A percentile compares a stretch with the other conserved stretches of the same genome.
Evolutionary conservation across 2,888 invertebrate species (phyloP).

Genomic region (Horisme vitalbata): DNA sequence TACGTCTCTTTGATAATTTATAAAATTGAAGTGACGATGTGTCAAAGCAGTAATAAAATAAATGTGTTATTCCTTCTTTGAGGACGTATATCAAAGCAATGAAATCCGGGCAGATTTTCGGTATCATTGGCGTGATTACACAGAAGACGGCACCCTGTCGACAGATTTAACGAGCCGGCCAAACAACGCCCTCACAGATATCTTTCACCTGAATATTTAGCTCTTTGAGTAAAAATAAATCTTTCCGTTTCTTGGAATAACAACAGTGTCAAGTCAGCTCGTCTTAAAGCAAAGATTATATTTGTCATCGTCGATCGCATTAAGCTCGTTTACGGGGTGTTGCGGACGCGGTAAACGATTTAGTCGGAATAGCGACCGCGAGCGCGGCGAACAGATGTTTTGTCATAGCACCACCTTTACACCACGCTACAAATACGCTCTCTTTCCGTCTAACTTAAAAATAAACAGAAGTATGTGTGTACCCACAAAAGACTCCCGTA

Average conservation of each 20-base stretch:
- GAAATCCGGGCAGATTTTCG: constrained; percentile 71
- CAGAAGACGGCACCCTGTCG: constrained; percentile 58
- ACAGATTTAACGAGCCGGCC: constrained; percentile 73
- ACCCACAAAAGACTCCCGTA: constrained; percentile 53
- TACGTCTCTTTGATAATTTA: constrained; percentile 14
- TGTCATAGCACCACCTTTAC: constrained; percentile 58
- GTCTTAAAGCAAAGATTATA: constrained; percentile 79
- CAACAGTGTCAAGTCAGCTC: constrained; percentile 77
- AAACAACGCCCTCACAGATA: constrained; percentile 74
- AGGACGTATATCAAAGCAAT: constrained; percentile 68
- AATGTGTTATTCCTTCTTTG: constrained; percentile 72
- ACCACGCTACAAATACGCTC: constrained; percentile 49
- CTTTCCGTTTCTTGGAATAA: constrained; percentile 76
- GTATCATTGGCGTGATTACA: constrained; percentile 81
- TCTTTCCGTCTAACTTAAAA: constrained; percentile 57
- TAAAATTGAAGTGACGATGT: constrained; percentile 17
- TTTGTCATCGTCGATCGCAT: constrained; percentile 77
- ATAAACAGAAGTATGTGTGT: constrained; percentile 58
- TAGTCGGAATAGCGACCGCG: constrained; percentile 55
- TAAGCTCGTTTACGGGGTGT: constrained; percentile 72
- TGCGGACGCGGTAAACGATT: constrained; percentile 69
- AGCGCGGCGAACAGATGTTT: constrained; percentile 71
- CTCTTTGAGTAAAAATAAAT: constrained; percentile 81
- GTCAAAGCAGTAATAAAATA: constrained; percentile 47
- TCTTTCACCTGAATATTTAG: constrained; percentile 82